Evolutionary conservation across 1,140 invertebrate species (phyloP), one percentile per base, ranked within the genome.

Genomic region (Rhyacophila brunnea): DNA sequence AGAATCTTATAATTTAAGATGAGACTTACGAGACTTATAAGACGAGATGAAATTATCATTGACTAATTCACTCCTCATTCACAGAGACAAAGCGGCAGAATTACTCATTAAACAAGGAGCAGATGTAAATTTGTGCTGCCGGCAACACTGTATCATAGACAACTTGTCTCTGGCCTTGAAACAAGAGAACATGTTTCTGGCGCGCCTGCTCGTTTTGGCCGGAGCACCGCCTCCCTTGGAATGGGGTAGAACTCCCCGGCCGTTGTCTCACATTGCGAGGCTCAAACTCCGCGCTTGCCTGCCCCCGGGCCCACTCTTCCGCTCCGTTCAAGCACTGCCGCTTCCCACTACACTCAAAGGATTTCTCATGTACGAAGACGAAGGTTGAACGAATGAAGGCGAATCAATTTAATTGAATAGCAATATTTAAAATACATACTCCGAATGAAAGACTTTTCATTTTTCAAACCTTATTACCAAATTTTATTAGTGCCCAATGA

Each of bases 351-450:
- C 66, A 28, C 70, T 78, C 61, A 75, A 74, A 66, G 67, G 63
- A 35, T 77, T 73, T 51, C 68, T 79, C 28, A 78, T 77, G 73
- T 71, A 78, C 58, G 73, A 77, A 69, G 68, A 73, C 54, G 75
- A 75, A 69, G 64, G 65, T 49, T 64, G 43, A 59, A 19, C 23
- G 23, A 28, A 19, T 9, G 23, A 28, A 28, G 9, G 23, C 9
- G 23, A n/a, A 28, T 28, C 23, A n/a, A n/a, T 28, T 9, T 28
- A 28, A 9, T 28, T 9, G 23, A 28, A 28, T 28, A 28, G 23
- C 23, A 28, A 40, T 40, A 40, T 13, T 40, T 40, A 40, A 15
- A 13, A 13, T 40, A 40, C 38, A n/a, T 40, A 13, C 38, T 40
- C 38, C 11, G 15, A 40, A 40, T 28, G 23, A 28, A 28, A 28